Evolutionary conservation across 1,140 invertebrate species (phyloP).

Genomic region (Orchesella cincta): DNA sequence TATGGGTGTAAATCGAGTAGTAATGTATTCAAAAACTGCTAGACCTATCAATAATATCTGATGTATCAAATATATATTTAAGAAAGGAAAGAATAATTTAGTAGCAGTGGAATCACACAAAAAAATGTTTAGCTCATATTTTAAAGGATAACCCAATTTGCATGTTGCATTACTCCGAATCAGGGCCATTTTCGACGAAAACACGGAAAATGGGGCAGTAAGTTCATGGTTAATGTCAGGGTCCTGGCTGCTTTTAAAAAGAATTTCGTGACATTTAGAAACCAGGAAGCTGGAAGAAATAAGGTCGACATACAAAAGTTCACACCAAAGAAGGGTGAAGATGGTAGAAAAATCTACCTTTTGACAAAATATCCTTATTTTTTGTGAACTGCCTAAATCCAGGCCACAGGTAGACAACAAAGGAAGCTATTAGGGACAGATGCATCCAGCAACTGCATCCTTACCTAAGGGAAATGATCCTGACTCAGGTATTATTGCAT

Average conservation of each 20-base stretch:
- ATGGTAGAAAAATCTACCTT: not conserved
- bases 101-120: too few species aligned
- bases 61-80: too few species aligned
- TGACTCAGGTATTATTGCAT: too few species aligned
- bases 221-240: constrained; percentile 14
- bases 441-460: not conserved
- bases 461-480: not conserved
- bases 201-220: not conserved
- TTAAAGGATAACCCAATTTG: too few species aligned
- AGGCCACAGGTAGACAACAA: constrained; percentile 13
- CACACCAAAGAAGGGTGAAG: too few species aligned
- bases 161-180: not conserved
- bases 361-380: not conserved
- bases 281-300: not conserved
- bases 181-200: not conserved
- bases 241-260: not conserved
- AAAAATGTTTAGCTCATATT: too few species aligned
- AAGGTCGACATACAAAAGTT: not conserved
- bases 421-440: not conserved
- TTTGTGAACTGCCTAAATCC: not conserved
- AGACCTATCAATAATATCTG: too few species aligned
- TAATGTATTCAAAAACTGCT: too few species aligned
- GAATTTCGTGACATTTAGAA: not conserved
- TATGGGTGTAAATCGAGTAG: too few species aligned
- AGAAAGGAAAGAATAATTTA: too few species aligned